These are phyloP conservation scores for Calliopum simillimum DNA, from an alignment of 2,888 invertebrate species.

Conservation along the genomic window DNA sequence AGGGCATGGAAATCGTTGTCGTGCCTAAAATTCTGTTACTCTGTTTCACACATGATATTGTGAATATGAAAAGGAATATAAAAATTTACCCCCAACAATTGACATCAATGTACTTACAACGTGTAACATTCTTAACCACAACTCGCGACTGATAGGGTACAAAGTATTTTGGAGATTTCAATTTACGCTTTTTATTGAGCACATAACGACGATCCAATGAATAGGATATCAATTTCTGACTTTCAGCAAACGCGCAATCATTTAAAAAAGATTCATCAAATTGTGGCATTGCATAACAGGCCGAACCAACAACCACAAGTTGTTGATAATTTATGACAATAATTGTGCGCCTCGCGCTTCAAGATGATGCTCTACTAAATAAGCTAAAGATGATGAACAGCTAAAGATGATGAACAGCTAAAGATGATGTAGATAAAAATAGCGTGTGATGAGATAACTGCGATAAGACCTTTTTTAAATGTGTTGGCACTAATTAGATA, in stretches of 20 bases:
- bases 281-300: slow-evolving; percentile 63
- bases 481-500: slow-evolving; percentile 16
- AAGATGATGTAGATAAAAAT: neutral
- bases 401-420: neutral
- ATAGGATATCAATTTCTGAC: slow-evolving; percentile 59
- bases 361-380: neutral
- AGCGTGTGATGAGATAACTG: neutral
- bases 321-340: slow-evolving; percentile 14
- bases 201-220: slow-evolving; percentile 47
- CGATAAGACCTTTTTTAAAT: neutral
- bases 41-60: no score
- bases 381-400: no score
- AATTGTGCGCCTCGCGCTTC: neutral
- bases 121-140: slow-evolving; percentile 59
- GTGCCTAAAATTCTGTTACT: no score
- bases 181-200: slow-evolving; percentile 55
- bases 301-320: neutral
- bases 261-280: slow-evolving; percentile 65
- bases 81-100: no score
- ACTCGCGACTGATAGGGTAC: slow-evolving; percentile 48
- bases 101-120: slow-evolving; percentile 56
- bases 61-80: no score
- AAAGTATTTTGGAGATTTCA: slow-evolving; percentile 54
- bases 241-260: slow-evolving; percentile 61
- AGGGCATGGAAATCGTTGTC: no score